Percentiles rank a stretch among this genome's conserved stretches.
Evolutionary conservation across 2,888 invertebrate genomes (phyloP).

Genomic region (Eristalinus sepulchralis): DNA sequence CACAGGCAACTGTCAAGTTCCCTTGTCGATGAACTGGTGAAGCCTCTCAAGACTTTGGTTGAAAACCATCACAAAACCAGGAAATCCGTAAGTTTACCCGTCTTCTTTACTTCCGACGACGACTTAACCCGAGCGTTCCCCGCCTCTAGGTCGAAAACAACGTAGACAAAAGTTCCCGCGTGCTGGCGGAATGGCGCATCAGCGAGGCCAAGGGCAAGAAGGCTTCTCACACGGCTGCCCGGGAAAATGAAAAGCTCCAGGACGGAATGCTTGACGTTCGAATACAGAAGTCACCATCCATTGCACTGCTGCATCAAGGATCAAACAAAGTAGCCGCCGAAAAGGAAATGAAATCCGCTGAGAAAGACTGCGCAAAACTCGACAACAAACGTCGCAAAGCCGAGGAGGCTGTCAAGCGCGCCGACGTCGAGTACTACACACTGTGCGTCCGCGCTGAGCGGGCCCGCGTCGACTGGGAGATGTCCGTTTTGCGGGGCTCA

Average conservation of each 20-base stretch:
- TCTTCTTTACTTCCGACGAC: neutral
- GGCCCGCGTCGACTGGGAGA: conserved; percentile 95
- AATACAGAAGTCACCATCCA: conserved; percentile 81
- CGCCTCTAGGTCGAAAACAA: conserved; percentile 85
- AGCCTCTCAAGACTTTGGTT: conserved; percentile 89
- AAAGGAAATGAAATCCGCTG: conserved; percentile 82
- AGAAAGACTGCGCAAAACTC: conserved; percentile 87
- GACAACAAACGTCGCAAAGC: conserved; percentile 94
- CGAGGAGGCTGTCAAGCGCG: conserved; percentile 94
- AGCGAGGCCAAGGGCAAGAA: conserved; percentile 95
- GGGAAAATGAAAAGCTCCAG: conserved; percentile 95
- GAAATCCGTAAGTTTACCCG: conserved; percentile 84
- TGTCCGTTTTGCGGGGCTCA: conserved; percentile 92
- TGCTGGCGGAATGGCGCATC: conserved; percentile 91
- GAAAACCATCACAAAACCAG: conserved; percentile 87
- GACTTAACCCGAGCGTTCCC: neutral
- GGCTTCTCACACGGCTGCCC: conserved; percentile 91
- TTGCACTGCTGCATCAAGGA: conserved; percentile 79
- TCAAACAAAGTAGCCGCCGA: conserved; percentile 79
- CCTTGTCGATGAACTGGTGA: conserved; percentile 92
- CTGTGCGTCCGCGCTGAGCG: conserved; percentile 94
- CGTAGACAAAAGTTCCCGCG: conserved; percentile 92
- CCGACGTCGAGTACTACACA: conserved; percentile 96
- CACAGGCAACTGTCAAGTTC: conserved; percentile 91
- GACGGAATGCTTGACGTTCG: conserved; percentile 86